phyloP scores from a whole-genome alignment of 2,888 invertebrate genomes.

The Halocaridina rubra region DNA sequence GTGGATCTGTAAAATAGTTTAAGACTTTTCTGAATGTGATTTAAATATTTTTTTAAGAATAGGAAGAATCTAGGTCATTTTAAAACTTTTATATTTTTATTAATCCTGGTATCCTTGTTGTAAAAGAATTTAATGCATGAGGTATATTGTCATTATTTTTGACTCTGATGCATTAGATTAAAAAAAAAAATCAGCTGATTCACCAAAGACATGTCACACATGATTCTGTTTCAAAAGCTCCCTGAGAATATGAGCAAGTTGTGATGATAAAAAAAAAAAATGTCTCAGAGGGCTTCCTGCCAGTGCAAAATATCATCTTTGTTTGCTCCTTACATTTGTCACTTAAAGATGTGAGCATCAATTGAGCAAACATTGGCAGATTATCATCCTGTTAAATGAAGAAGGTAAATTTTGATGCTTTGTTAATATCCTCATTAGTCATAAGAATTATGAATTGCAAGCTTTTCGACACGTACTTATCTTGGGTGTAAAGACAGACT shows the following conservation, averaged over 20 bases:
- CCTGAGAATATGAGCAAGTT: conserved; percentile 26
- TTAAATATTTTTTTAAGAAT: neutral
- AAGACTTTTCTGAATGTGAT: neutral
- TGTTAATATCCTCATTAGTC: neutral
- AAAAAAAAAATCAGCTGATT: conserved; percentile 32
- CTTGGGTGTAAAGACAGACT: neutral
- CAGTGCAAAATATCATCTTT: conserved; percentile 38
- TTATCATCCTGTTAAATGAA: conserved; percentile 47
- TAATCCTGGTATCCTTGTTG: neutral
- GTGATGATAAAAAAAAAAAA: neutral
- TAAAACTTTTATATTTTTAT: neutral
- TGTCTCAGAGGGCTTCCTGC: conserved; percentile 50
- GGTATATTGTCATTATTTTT: neutral
- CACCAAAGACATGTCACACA: conserved; percentile 9
- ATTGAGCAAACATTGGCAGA: conserved; percentile 35
- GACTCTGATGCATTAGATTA: neutral
- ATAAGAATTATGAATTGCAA: too few relatives aligned
- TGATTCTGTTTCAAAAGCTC: conserved; percentile 40
- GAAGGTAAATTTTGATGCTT: neutral
- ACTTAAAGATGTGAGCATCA: conserved; percentile 48
- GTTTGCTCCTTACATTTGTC: conserved; percentile 46
- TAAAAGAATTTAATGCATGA: neutral
- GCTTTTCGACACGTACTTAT: too few relatives aligned
- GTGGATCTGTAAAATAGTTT: neutral
- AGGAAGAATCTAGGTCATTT: neutral